Evolutionary conservation across 2,888 invertebrate genomes (phyloP), one percentile per base, ranked within the genome.

Genomic region (Dromius quadrimaculatus): DNA sequence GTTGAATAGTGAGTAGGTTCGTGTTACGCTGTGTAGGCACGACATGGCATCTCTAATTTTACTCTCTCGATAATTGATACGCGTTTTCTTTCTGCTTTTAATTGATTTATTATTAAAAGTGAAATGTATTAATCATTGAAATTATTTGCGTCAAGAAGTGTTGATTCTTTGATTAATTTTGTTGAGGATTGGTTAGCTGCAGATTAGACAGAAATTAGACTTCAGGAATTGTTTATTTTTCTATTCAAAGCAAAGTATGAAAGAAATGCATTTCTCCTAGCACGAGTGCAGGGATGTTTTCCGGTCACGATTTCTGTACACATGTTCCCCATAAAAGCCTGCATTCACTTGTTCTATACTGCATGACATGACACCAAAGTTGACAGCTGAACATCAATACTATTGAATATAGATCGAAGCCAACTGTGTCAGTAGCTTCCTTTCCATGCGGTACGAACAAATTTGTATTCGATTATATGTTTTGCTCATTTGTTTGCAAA

Each of bases 31-130:
- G 41, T 15, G 13, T 41, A 41, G 15, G 15, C 41, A 22, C 61
- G 19, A n/a, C 22, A 11, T n/a, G 11, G 11, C 62, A 62, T 54
- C 50, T 23, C 28, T 8, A 54, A 20, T 23, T 47, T 23, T 23
- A 62, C 65, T 65, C 65, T 65, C 65, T 47, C 65, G 50, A 65
- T 65, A 65, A 65, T 65, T 65, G 65, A 54, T 54, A 54, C 23
- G 6, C 28, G 28, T 47, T 23, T 34, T 34, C n/a, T 65, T 65
- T 50, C 34, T 47, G n/a, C n/a, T 20, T 36, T 65, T 65, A 47
- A 65, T 65, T 36, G 34, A 65, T 50, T 36, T 36, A 50, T 15
- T 19, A 22, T 17, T 41, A 23, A 62, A 65, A 65, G 65, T 65
- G 65, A 65, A 65, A 65, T 22, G 15, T n/a, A 41, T 41, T 41